Percentiles rank a stretch among this genome's conserved stretches.
Conservation (phyloP, 2,113 vertebrate species). For the Alligator mississippiensis region DNA sequence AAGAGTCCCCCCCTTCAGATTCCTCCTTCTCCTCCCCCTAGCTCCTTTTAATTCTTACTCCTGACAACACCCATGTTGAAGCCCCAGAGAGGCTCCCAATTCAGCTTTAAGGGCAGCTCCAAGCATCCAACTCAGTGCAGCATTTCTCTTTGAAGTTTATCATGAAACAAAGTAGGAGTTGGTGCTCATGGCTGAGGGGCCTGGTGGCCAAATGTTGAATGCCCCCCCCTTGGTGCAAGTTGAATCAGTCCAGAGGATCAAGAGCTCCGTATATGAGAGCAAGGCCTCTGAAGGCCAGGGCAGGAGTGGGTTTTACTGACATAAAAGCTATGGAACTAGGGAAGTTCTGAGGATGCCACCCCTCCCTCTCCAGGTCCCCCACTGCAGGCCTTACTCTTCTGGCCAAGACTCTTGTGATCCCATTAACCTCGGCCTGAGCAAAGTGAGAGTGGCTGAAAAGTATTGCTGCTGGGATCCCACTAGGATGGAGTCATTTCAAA, state of each 20-base stretch:
- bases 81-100: neutral
- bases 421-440: neutral
- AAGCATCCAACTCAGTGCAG: neutral
- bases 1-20: neutral
- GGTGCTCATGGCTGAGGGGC: neutral
- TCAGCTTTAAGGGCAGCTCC: neutral
- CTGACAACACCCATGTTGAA: neutral
- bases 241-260: neutral
- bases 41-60: neutral
- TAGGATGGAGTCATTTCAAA: neutral
- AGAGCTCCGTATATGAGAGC: neutral
- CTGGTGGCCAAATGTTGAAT: neutral
- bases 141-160: neutral
- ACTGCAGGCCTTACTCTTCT: neutral
- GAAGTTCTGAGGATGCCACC: neutral
- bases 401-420: neutral
- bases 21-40: neutral
- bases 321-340: neutral
- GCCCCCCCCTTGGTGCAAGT: neutral
- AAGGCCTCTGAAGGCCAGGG: neutral
- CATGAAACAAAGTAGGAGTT: rapidly evolving
- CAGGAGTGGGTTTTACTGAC: neutral
- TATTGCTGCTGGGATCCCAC: rapidly evolving
- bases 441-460: neutral
- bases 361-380: rapidly evolving